A percentile compares a stretch with the other conserved stretches of the same genome.
Evolutionary conservation across 2,797 vertebrate species (phyloP).

Genomic region (Adrianichthys oophorus): DNA sequence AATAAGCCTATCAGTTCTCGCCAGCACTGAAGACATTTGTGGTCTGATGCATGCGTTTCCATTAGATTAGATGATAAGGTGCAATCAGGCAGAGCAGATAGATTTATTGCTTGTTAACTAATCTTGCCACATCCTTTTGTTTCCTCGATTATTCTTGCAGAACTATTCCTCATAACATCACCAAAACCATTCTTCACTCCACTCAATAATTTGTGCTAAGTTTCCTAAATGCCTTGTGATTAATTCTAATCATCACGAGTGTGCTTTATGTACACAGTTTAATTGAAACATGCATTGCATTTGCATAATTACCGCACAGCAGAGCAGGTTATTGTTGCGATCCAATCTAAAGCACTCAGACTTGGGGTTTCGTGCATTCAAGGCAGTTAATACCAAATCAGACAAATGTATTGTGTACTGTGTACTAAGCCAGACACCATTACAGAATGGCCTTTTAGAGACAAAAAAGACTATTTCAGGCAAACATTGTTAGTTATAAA

Average conservation of each 20-base stretch:
- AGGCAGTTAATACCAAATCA: constrained; percentile 68
- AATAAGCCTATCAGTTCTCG: constrained; percentile 6
- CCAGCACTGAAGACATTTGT: constrained; percentile 10
- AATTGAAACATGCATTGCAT: constrained; percentile 72
- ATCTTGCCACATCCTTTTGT: constrained; percentile 52
- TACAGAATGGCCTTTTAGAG: constrained; percentile 63
- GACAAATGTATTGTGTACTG: constrained; percentile 69
- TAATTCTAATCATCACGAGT: constrained; percentile 70
- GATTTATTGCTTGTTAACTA: constrained; percentile 53
- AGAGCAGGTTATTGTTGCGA: constrained; percentile 69
- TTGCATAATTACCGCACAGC: constrained; percentile 69
- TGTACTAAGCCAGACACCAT: constrained; percentile 74
- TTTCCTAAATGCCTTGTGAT: constrained; percentile 70
- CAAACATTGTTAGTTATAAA: constrained; percentile 65
- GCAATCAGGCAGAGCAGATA: constrained; percentile 39
- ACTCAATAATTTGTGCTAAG: constrained; percentile 64
- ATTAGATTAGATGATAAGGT: constrained; percentile 31
- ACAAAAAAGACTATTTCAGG: constrained; percentile 63
- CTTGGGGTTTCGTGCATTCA: constrained; percentile 67
- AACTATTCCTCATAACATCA: constrained; percentile 50
- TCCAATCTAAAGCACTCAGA: constrained; percentile 74
- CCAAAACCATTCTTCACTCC: constrained; percentile 45
- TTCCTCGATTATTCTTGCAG: constrained; percentile 45
- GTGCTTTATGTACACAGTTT: constrained; percentile 65
- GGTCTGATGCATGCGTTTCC: constrained; percentile 26